Conservation (phyloP, 2,888 invertebrate genomes). For the Harmothoe impar region DNA sequence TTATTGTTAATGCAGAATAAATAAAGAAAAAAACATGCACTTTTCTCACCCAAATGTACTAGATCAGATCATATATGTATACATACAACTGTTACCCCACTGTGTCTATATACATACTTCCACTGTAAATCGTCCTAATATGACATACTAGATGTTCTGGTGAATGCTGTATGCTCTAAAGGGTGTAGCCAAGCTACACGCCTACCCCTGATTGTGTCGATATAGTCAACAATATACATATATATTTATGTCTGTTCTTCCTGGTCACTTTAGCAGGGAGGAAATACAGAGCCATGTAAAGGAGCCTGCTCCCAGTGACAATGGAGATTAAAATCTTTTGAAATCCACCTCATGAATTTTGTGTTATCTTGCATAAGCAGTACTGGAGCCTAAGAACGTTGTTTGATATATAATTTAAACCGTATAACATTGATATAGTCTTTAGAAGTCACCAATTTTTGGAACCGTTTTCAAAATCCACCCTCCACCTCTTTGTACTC, state of each 20-base stretch:
- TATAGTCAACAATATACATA: slow-evolving; percentile 18
- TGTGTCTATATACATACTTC: slow-evolving; percentile 8
- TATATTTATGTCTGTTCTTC: slow-evolving; percentile 28
- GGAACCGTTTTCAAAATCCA: too few species aligned
- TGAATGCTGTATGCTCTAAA: slow-evolving; percentile 16
- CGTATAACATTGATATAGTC: too few species aligned
- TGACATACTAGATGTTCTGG: neutral
- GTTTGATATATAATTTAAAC: too few species aligned
- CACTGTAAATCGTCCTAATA: neutral
- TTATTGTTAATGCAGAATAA: neutral
- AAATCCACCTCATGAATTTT: neutral
- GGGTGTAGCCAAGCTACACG: slow-evolving; percentile 19
- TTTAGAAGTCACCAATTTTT: too few species aligned
- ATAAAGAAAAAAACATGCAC: slow-evolving; percentile 3
- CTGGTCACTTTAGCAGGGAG: neutral
- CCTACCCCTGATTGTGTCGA: neutral
- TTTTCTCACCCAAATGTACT: slow-evolving; percentile 28
- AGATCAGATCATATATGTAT: neutral
- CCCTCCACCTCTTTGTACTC: too few species aligned
- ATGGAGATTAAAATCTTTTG: slow-evolving; percentile 31
- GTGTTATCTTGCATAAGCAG: neutral
- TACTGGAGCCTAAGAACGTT: too few species aligned
- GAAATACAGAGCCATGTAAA: neutral
- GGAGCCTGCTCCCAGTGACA: neutral
- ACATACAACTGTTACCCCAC: neutral